Evolutionary conservation across 2,888 invertebrate species (phyloP).

Genomic region (Neoitamus cyanurus): DNA sequence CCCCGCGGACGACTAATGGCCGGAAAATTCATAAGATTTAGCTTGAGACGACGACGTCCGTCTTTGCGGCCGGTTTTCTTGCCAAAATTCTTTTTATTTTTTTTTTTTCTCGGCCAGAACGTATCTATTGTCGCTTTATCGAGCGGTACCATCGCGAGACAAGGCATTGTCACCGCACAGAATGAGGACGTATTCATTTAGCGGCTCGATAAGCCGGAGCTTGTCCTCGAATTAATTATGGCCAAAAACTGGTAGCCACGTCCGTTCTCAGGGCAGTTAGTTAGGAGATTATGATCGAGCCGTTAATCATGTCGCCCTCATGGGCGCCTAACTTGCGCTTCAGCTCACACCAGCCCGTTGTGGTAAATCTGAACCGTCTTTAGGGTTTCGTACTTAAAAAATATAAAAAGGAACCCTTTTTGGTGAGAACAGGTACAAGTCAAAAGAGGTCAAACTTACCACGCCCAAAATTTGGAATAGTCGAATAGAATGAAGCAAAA

Average conservation of each 20-base stretch:
- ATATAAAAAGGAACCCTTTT: too few species aligned
- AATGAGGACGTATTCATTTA: background rate
- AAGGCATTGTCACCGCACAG: background rate
- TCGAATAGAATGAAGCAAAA: too few species aligned
- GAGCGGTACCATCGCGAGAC: background rate
- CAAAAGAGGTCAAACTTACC: too few species aligned
- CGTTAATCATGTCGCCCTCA: background rate
- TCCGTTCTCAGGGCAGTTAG: background rate
- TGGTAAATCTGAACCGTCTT: too few species aligned
- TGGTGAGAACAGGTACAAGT: too few species aligned
- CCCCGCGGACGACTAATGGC: slow-evolving; percentile 12
- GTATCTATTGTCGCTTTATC: background rate
- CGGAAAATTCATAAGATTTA: slow-evolving; percentile 34
- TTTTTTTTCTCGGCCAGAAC: background rate
- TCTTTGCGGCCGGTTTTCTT: slow-evolving; percentile 4
- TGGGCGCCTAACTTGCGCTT: background rate
- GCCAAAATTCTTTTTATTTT: background rate
- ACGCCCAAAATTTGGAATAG: too few species aligned
- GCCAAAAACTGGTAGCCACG: background rate
- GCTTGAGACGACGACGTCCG: background rate
- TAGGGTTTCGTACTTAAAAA: too few species aligned
- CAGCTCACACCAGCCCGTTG: background rate
- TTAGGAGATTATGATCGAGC: background rate
- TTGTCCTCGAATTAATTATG: slow-evolving; percentile 5
- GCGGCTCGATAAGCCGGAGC: background rate